Conservation (phyloP, 2,797 vertebrate genomes). For the Steatocranus sp. region DNA sequence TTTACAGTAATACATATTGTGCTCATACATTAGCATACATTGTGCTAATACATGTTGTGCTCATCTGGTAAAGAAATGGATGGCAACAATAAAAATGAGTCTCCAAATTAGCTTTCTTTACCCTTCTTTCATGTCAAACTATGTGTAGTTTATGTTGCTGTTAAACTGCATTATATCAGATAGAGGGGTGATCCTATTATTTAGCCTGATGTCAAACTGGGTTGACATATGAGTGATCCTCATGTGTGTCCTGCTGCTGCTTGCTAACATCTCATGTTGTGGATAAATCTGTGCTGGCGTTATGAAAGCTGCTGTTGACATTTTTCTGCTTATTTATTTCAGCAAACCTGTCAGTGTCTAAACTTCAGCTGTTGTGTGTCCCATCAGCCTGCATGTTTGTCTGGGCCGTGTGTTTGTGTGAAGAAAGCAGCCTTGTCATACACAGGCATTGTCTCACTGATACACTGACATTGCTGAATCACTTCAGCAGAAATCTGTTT, state of each 20-base stretch:
- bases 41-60: background rate
- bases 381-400: background rate
- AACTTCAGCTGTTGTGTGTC: background rate
- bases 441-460: background rate
- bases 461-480: background rate
- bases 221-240: background rate
- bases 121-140: background rate
- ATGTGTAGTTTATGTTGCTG: background rate
- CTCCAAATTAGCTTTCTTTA: background rate
- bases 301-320: background rate
- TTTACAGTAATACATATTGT: background rate
- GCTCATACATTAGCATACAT: background rate
- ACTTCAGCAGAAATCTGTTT: constrained; percentile 10
- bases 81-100: background rate
- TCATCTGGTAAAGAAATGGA: background rate
- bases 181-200: background rate
- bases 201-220: background rate
- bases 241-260: background rate
- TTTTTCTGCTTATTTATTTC: constrained; percentile 8
- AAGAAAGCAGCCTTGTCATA: background rate
- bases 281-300: background rate
- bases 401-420: background rate
- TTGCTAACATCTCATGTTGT: background rate
- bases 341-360: background rate
- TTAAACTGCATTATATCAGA: background rate